phyloP scores from a whole-genome alignment of 2,113 vertebrate genomes.

The Genyomyrus donnyi region DNA sequence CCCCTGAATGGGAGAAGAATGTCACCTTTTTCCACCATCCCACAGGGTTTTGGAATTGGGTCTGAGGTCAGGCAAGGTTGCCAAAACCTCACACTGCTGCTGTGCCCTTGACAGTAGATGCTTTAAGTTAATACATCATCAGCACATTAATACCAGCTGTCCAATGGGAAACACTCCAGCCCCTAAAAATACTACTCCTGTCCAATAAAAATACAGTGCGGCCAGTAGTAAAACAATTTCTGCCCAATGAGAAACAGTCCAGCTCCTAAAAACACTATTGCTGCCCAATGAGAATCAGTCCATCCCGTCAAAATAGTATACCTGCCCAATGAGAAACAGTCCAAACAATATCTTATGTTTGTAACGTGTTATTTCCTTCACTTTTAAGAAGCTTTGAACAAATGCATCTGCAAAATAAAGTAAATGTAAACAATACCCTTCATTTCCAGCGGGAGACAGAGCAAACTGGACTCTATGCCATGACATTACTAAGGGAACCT shows the following conservation, averaged over 20 bases:
- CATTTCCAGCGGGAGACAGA: no score
- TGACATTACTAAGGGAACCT: not conserved
- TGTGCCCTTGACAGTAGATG: conserved; percentile 3
- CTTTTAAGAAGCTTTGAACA: not conserved
- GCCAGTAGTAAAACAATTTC: not conserved
- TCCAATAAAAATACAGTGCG: not conserved
- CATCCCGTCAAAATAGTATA: not conserved
- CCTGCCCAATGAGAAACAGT: not conserved
- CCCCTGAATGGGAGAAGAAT: not conserved
- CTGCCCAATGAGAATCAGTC: not conserved
- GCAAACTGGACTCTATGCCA: not conserved
- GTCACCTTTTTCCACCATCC: not conserved
- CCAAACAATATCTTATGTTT: not conserved
- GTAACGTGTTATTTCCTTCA: not conserved
- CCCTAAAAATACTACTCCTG: not conserved
- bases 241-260: not conserved
- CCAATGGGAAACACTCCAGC: conserved; percentile 14
- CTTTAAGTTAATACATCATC: not conserved
- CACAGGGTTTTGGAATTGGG: not conserved
- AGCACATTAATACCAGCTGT: not conserved
- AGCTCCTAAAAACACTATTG: not conserved
- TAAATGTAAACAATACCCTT: not conserved
- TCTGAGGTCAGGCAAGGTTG: conserved; percentile 1
- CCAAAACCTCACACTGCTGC: conserved; percentile 8
- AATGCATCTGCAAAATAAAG: not conserved